A percentile compares a stretch with the other conserved stretches of the same genome.
phyloP scores from a whole-genome alignment of 2,113 vertebrate species.

The Toxotes jaculatrix region DNA sequence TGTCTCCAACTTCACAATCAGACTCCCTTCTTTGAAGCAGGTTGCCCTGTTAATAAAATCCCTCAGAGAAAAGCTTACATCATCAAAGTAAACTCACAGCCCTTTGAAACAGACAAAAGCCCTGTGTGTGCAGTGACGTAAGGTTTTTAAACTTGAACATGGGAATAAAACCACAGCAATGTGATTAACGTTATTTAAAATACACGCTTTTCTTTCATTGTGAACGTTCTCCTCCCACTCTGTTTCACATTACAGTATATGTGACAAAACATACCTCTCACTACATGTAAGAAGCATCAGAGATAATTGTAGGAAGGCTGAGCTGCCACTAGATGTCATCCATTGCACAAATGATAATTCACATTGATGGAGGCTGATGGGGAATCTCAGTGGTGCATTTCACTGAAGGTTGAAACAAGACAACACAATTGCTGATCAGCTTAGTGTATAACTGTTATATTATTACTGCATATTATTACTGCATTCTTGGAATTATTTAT shows the following conservation, averaged over 20 bases:
- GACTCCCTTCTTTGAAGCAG: conserved; percentile 10
- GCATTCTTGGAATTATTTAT: neutral
- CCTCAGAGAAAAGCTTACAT: neutral
- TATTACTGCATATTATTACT: neutral
- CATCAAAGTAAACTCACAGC: conserved; percentile 32
- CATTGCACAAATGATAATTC: neutral
- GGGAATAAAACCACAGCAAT: neutral
- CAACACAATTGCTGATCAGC: neutral
- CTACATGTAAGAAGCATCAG: no score
- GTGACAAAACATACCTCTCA: neutral
- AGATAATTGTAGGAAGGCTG: neutral
- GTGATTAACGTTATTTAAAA: neutral
- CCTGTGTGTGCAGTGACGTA: neutral
- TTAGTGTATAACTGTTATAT: neutral
- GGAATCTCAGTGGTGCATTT: no score
- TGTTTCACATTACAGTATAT: neutral
- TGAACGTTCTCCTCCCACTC: neutral
- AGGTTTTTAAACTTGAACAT: neutral
- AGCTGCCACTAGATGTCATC: neutral
- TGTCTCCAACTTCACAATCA: conserved; percentile 1
- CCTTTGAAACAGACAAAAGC: conserved; percentile 19
- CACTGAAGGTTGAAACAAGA: neutral
- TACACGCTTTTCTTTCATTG: neutral
- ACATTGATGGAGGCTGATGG: neutral
- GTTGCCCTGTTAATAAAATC: neutral